Conservation (phyloP, 1,140 invertebrate species). For the Achroia grisella region DNA sequence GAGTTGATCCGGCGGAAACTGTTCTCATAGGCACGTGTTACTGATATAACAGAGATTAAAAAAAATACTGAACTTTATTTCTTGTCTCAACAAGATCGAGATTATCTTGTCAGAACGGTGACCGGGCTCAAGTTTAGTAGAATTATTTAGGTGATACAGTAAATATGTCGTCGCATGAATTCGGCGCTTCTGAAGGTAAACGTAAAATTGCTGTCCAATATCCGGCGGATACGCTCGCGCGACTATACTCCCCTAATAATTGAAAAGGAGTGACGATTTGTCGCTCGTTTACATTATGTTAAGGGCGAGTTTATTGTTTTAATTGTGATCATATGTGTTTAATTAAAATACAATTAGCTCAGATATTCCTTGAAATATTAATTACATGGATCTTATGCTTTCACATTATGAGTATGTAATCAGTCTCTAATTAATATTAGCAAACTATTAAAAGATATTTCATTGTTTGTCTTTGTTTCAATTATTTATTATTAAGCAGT, state of each 20-base stretch:
- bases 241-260: constrained; percentile 58
- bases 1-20: constrained; percentile 54
- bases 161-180: constrained; percentile 62
- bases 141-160: constrained; percentile 23
- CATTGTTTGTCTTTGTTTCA: no score
- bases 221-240: constrained; percentile 60
- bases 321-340: no score
- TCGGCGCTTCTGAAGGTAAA: constrained; percentile 41
- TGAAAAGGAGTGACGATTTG: constrained; percentile 62
- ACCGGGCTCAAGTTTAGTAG: background rate
- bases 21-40: constrained; percentile 35
- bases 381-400: no score
- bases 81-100: no score
- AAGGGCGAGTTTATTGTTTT: constrained; percentile 12
- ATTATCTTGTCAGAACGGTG: background rate
- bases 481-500: no score
- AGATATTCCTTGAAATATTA: no score
- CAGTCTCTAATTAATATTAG: no score
- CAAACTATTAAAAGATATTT: no score
- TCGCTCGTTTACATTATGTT: constrained; percentile 21
- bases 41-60: constrained; percentile 1
- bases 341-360: no score
- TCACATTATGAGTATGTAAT: no score
- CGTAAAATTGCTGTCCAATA: constrained; percentile 36
- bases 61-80: background rate